Percentiles rank a stretch among this genome's conserved stretches.
Conservation (phyloP, 2,797 vertebrate genomes). For the Pogonophryne albipinna region DNA sequence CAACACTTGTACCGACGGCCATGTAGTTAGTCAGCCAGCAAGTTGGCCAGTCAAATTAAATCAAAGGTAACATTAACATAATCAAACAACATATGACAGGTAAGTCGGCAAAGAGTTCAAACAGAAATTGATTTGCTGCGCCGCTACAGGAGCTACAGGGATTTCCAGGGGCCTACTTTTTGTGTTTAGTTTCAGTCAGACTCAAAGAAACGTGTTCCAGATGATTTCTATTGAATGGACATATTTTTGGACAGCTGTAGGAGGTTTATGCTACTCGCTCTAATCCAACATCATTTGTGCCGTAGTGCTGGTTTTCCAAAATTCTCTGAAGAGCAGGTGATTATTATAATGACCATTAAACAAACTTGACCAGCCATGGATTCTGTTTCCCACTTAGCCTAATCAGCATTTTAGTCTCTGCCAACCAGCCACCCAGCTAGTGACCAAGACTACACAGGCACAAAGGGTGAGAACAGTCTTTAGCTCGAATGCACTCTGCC, state of each 20-base stretch:
- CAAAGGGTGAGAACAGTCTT: conserved; percentile 59
- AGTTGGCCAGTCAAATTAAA: conserved; percentile 30
- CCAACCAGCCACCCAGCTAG: conserved; percentile 5
- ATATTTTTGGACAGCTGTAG: conserved; percentile 13
- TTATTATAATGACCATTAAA: background rate
- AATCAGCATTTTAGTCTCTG: conserved; percentile 12
- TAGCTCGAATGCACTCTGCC: conserved; percentile 49
- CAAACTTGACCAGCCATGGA: background rate
- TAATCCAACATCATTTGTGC: background rate
- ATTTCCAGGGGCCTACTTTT: conserved; percentile 55
- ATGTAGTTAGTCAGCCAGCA: conserved; percentile 25
- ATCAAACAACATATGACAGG: conserved; percentile 38
- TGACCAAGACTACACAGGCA: conserved; percentile 2
- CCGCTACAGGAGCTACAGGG: background rate
- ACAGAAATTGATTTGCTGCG: conserved; percentile 49
- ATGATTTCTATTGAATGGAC: conserved; percentile 19
- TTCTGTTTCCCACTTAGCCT: background rate
- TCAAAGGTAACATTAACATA: conserved; percentile 14
- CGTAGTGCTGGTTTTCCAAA: background rate
- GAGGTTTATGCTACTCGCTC: background rate
- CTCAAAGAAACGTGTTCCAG: conserved; percentile 30
- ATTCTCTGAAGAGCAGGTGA: background rate
- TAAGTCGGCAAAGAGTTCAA: conserved; percentile 38
- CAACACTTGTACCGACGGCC: conserved; percentile 27
- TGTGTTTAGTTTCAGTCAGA: conserved; percentile 15